Evolutionary conservation across 2,888 invertebrate genomes (phyloP).

Genomic region (Strigamia crassipes): DNA sequence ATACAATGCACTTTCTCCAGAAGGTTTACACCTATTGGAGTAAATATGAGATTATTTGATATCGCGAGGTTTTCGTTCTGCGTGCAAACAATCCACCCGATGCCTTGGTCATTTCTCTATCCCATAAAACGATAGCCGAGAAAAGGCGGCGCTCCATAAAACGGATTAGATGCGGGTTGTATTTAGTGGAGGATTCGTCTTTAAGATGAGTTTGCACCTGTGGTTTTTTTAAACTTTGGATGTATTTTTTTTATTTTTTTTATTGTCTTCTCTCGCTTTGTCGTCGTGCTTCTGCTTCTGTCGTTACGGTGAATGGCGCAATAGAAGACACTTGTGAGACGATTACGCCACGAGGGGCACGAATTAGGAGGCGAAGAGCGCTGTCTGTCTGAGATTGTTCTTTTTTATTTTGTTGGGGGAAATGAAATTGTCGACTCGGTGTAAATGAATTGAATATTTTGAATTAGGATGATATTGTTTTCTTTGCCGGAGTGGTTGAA

Average conservation of each 20-base stretch:
- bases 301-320: constrained; percentile 16
- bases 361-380: constrained; percentile 1
- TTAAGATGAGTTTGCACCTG: not conserved
- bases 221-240: not conserved
- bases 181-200: not conserved
- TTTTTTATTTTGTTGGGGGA: not conserved
- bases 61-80: too few species aligned
- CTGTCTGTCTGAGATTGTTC: constrained; percentile 7
- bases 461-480: not conserved
- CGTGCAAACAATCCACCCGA: too few species aligned
- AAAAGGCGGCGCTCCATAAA: too few species aligned
- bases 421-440: not conserved
- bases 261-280: not conserved
- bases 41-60: too few species aligned
- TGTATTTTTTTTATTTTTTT: not conserved
- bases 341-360: constrained; percentile 21
- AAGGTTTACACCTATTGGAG: too few species aligned
- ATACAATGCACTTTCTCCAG: too few species aligned
- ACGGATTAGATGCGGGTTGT: too few species aligned
- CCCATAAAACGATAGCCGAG: too few species aligned
- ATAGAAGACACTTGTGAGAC: constrained; percentile 34
- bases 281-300: not conserved
- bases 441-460: too few species aligned
- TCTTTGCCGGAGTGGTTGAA: not conserved
- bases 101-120: too few species aligned